phyloP scores from a whole-genome alignment of 2,888 invertebrate genomes.

The Spilosoma lubricipeda region DNA sequence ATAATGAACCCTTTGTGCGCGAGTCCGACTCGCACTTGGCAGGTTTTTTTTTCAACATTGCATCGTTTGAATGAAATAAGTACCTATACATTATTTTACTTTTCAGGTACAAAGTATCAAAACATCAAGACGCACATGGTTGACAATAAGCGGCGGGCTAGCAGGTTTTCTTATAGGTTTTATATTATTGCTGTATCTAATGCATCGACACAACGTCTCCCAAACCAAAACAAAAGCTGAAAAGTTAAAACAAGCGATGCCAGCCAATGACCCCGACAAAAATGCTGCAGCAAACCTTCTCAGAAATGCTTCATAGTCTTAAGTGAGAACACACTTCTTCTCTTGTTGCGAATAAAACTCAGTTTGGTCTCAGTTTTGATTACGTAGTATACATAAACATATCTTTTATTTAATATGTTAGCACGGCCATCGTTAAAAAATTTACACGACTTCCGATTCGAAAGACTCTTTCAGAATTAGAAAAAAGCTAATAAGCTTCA shows the following conservation, averaged over 20 bases:
- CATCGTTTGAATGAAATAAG: background rate
- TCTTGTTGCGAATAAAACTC: background rate
- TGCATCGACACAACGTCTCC: slow-evolving; percentile 81
- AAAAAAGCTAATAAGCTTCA: background rate
- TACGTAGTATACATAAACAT: background rate
- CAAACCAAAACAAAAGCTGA: slow-evolving; percentile 72
- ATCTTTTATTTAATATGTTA: background rate
- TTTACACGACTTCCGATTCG: background rate
- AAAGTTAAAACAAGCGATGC: slow-evolving; percentile 63
- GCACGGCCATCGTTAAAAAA: background rate
- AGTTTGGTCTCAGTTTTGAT: background rate
- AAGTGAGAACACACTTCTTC: background rate
- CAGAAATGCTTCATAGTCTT: slow-evolving; percentile 51
- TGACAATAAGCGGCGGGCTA: slow-evolving; percentile 78
- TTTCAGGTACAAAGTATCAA: slow-evolving; percentile 67
- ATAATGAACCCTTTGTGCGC: too few relatives aligned
- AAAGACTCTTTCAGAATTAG: background rate
- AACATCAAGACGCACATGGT: slow-evolving; percentile 76
- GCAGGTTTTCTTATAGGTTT: slow-evolving; percentile 80
- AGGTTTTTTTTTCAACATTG: too few relatives aligned
- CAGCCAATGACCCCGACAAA: slow-evolving; percentile 61
- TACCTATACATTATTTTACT: background rate
- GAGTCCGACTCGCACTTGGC: too few relatives aligned
- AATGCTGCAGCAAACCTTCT: slow-evolving; percentile 69
- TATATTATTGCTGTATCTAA: slow-evolving; percentile 77